Conservation (phyloP, 1,140 invertebrate species). For the Acromyrmex heyeri region DNA sequence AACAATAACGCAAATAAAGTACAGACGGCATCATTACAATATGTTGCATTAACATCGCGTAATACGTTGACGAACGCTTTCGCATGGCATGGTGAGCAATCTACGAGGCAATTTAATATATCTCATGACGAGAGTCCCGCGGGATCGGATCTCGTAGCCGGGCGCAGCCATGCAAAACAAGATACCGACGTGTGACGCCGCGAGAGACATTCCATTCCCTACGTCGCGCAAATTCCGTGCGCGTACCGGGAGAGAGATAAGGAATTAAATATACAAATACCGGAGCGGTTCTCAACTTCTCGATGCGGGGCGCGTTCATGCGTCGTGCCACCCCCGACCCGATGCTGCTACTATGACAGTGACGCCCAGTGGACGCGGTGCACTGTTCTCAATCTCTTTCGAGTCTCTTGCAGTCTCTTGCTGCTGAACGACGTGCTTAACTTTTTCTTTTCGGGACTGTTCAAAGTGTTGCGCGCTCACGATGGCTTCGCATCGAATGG, state of each 20-base stretch:
- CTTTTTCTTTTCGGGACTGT: not conserved
- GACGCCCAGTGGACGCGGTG: conserved; percentile 58
- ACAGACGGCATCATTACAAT: not conserved
- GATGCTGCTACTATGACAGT: conserved; percentile 23
- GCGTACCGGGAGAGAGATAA: conserved; percentile 27
- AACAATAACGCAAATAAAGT: not conserved
- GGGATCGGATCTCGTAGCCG: not conserved
- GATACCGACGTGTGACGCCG: not conserved
- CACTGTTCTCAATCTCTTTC: too few relatives aligned
- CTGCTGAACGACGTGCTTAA: too few relatives aligned
- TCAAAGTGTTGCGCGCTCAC: conserved; percentile 2
- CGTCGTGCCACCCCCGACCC: conserved; percentile 62
- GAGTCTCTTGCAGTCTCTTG: too few relatives aligned
- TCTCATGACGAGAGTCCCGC: not conserved
- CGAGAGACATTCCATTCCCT: conserved; percentile 4
- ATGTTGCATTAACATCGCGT: conserved; percentile 14
- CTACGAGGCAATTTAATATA: not conserved
- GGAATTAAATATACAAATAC: conserved; percentile 71
- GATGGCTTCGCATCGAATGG: not conserved
- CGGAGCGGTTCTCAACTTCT: conserved; percentile 72
- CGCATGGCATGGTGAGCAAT: not conserved
- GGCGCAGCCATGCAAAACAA: conserved; percentile 26
- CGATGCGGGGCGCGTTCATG: conserved; percentile 39
- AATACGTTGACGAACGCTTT: not conserved
- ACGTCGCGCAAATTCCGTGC: not conserved